Base-by-base conservation (phyloP, 1,140 invertebrate species). In the Trichonephila clavata region DNA sequence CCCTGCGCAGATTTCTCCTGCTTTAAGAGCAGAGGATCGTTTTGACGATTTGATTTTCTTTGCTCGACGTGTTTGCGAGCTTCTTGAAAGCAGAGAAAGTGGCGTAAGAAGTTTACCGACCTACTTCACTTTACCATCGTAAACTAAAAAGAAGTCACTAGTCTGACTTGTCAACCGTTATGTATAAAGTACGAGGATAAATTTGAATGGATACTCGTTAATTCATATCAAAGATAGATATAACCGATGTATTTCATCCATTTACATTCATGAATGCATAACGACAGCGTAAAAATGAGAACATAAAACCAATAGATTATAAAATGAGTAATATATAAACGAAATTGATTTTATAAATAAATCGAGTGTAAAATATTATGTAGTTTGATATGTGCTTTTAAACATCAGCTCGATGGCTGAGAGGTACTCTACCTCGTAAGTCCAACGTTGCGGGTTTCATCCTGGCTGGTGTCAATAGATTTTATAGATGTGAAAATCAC, bases 1-100 rank as follows among this genome's bases (percentile, higher is more conserved):
- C 59, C 90, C 90, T 32, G 32, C 27, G n/a, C 50, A 83, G 80
- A 92, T 92, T 65, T 92, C 65, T 84, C 57, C 27, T 50, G 57
- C 43, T 84, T 57, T 84, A 84, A 84, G 57, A 59, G 83, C n/a
- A 84, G 57, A 60, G 50, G 83, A 57, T 84, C 83, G 83, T 84
- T 84, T 60, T 84, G 83, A 84, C n/a, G 24, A 60, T 59, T 84
- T 60, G 43, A 60, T 57, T 84, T 84, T 60, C 81, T 57, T 84
- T 84, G 60, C 83, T 59, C 50, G n/a, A 4, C 27, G 50, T 59
- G 43, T 84, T 84, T 27, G n/a, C 50, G 21, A 27, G 50, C 24
- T 59, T 84, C n/a, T 24, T 20, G 43, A 59, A 10, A 24, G 21
- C 27, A 59, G 39, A 84, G 83, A 60, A 84, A 60, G 57, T 59